Evolutionary conservation across 2,888 invertebrate species (phyloP), one percentile per base, ranked within the genome.

Genomic region (Rhorus exstirpatorius): DNA sequence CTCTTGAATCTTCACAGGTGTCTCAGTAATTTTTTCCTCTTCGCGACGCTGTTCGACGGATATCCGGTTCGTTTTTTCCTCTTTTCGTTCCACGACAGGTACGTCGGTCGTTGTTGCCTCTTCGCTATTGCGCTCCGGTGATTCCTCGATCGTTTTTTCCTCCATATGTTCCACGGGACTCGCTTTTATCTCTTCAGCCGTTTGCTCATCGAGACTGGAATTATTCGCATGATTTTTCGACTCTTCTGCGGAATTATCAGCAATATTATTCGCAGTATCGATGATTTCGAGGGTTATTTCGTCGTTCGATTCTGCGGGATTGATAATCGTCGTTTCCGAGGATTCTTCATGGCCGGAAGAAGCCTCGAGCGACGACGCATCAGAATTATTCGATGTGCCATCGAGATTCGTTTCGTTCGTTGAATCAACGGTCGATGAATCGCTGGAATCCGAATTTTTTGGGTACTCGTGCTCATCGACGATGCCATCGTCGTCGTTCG

Each of bases 281-380:
- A 12, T 38, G n/a, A 31, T 6, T 3, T 31, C 17, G 14, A 46
- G 0, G 0, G 24, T n/a, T 4, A 1, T 46, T 14, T 65, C 71
- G 19, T 14, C 26, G 41, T 63, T 21, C 26, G 19, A 35, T 17
- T 26, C 14, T 0, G 1, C 51, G 10, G 6, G 3, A 19, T 31
- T 1, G 17, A 24, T 77, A 17, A 31, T 17, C 1, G 7, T 26
- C 10, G 7, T 12, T 46, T 35, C 21, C 21, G 35, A 44, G n/a
- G 24, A 12, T 38, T 19, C 51, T 24, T 63, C 55, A 55, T 38
- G 65, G 65, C 41, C 31, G 21, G 65, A 19, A 51, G 49, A 19
- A 2, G 58, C 12, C 46, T 55, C 14, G 6, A 24, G 17, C 1
- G 26, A 24, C 4, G n/a, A 49, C 21, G 44, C 68, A 24, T 10